Base-by-base conservation (phyloP, 2,888 invertebrate genomes). In the Dermolepida albohirtum region DNA sequence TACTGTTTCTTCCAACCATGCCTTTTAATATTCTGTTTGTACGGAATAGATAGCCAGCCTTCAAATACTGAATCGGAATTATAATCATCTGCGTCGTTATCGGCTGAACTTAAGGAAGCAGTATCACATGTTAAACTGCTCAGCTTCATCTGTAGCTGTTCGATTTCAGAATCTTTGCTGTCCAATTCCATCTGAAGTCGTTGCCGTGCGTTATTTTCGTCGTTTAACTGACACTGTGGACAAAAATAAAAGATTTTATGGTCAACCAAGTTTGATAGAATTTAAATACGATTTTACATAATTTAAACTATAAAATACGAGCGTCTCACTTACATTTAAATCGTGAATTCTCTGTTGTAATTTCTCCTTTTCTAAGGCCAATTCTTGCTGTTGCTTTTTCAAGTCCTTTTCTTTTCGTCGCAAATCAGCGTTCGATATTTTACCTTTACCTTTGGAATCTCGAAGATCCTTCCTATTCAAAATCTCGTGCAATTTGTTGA, bases 1-100 rank as follows among this genome's bases (percentile, higher is more conserved):
- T 95, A 98, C 83, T 97, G 97, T 79, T 95, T 95, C 84, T 93
- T 94, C 98, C 98, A 98, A 57, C 97, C 97, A 83, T 97, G 96
- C 70, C 96, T 89, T 73, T 94, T 90, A 74, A 97, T 96, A 83
- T 98, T 98, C 83, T 96, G 96, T 80, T 96, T 96, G 81, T 93
- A 95, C 64, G 98, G 98, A 77, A 97, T 91, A 63, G 95, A 94
- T 69, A 98, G 88, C 96, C 97, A 98, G 67, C 98, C 98, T 84
- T 98, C 98, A 77, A 98, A 90, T 74, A 92, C 90, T 76, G 90
- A 89, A 79, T 93, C 93, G 74, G 88, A 86, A 77, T 88, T 88
- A 80, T 82, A 81, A 82, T 89, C 92, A 78, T 93, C 91, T 69
- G 89, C 91, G 77, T 95, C 95, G 64, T 93, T 93, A 79, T 95